Conservation (phyloP, 2,113 vertebrate genomes). For the Neogale vison region DNA sequence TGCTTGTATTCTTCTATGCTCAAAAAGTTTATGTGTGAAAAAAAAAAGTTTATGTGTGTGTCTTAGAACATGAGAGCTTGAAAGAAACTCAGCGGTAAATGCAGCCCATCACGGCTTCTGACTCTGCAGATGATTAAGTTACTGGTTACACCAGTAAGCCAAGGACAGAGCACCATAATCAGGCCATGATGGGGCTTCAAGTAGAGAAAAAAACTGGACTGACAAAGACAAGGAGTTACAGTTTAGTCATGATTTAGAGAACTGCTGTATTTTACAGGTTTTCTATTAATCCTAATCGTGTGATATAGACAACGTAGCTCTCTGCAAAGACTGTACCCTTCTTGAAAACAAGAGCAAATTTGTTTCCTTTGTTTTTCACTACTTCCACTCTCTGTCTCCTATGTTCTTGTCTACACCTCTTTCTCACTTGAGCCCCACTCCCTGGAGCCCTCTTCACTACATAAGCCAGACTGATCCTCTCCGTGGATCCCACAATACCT, state of each 20-base stretch:
- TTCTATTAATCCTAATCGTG: not conserved
- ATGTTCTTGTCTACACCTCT: not conserved
- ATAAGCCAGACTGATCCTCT: not conserved
- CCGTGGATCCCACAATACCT: not conserved
- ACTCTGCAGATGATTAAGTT: not conserved
- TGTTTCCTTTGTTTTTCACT: not conserved
- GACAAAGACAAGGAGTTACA: not conserved
- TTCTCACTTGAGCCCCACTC: not conserved
- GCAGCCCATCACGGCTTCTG: not conserved
- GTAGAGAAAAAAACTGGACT: not conserved
- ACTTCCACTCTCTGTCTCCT: not conserved
- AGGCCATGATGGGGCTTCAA: not conserved
- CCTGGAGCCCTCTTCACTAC: not conserved
- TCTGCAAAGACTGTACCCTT: not conserved
- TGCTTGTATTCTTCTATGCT: not conserved
- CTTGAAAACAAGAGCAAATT: not conserved
- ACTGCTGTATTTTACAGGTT: not conserved
- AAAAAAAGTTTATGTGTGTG: not conserved
- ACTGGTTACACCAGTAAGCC: not conserved
- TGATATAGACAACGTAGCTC: not conserved
- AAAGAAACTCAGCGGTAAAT: not conserved
- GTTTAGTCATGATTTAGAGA: not conserved
- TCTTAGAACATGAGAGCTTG: not conserved
- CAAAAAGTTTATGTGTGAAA: not conserved
- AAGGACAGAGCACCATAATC: not conserved